Percentiles rank a stretch among this genome's conserved stretches.
phyloP scores from a whole-genome alignment of 2,113 vertebrate genomes.

The Pollimyrus isidori region DNA sequence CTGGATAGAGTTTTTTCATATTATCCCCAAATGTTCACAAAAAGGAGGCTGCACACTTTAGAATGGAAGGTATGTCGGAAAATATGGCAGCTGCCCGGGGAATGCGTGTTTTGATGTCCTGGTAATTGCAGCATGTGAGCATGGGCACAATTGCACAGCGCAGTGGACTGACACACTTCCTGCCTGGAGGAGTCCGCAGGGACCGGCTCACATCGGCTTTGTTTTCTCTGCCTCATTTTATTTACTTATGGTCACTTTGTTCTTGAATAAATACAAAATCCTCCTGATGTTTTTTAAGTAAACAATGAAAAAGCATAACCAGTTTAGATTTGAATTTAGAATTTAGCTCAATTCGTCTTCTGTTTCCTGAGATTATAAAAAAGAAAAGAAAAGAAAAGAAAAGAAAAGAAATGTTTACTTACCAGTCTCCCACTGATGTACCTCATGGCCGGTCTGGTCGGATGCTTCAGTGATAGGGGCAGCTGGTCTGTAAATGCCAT shows the following conservation, averaged over 20 bases:
- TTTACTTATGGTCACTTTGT: background rate
- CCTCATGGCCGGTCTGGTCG: background rate
- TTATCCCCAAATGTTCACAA: slow-evolving; percentile 13
- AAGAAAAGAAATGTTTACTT: background rate
- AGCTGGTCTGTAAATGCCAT: background rate
- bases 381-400: background rate
- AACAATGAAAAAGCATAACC: background rate
- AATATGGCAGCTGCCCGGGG: slow-evolving; percentile 14
- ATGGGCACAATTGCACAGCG: background rate
- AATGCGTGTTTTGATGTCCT: slow-evolving; percentile 18
- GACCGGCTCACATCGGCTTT: background rate
- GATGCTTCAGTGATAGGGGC: background rate
- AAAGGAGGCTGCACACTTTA: slow-evolving; percentile 32
- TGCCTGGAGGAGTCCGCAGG: background rate
- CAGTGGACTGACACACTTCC: slow-evolving; percentile 20
- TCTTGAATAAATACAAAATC: background rate
- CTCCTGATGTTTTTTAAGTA: background rate
- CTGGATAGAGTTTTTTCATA: slow-evolving; percentile 43
- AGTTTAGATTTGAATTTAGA: background rate
- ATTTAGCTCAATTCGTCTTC: background rate
- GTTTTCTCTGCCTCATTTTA: slow-evolving; percentile 3
- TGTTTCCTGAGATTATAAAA: background rate
- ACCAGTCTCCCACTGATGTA: background rate
- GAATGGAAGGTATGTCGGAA: slow-evolving; percentile 50
- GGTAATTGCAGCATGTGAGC: slow-evolving; percentile 20